A percentile compares a stretch with the other conserved stretches of the same genome.
These are phyloP conservation scores for Bombus pascuorum DNA, from an alignment of 1,140 invertebrate species.

Conservation along the genomic window DNA sequence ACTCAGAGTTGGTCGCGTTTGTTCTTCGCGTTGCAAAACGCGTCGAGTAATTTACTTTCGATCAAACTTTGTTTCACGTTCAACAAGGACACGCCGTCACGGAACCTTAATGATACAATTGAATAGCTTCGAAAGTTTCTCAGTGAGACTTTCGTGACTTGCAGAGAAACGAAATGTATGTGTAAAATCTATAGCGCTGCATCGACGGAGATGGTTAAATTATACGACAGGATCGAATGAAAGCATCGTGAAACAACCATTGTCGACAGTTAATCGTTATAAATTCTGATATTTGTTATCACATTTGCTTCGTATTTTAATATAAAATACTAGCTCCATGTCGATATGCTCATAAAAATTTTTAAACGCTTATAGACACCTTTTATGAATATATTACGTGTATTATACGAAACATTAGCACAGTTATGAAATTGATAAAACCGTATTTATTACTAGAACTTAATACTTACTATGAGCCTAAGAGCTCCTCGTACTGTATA, in stretches of 20 bases:
- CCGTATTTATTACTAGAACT: background rate
- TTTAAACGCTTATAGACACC: background rate
- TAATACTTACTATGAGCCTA: background rate
- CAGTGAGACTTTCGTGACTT: background rate
- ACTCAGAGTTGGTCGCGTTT: no score
- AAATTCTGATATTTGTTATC: background rate
- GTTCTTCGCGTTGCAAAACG: background rate
- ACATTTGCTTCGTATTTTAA: background rate
- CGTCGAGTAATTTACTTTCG: background rate
- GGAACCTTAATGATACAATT: background rate
- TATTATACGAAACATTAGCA: background rate
- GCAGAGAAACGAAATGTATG: background rate
- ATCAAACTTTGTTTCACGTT: background rate
- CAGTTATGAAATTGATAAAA: no score
- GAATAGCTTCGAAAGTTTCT: background rate
- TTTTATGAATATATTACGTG: background rate
- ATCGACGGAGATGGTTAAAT: background rate
- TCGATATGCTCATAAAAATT: background rate
- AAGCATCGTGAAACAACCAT: background rate
- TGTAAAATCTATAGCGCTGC: background rate
- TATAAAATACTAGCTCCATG: background rate
- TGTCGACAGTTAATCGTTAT: background rate
- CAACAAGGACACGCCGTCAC: background rate
- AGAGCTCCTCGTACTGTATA: background rate
- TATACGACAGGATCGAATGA: background rate